These are phyloP conservation scores for Ptychadena robeensis DNA, from an alignment of 2,797 vertebrate species.

Conservation along the genomic window DNA sequence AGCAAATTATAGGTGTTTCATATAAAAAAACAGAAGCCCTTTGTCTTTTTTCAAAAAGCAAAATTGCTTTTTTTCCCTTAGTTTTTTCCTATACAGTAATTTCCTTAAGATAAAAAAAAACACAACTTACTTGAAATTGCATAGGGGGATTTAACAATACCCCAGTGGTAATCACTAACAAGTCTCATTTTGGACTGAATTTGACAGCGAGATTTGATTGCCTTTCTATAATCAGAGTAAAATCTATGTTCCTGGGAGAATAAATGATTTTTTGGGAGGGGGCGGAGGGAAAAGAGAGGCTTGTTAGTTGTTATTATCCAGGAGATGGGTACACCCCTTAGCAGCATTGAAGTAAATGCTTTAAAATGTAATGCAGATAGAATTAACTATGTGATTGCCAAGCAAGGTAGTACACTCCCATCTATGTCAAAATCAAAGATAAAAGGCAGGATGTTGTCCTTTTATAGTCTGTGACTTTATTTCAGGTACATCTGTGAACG, in stretches of 20 bases:
- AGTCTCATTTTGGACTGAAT: slow-evolving; percentile 62
- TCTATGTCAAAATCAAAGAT: neutral
- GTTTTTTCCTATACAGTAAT: slow-evolving; percentile 55
- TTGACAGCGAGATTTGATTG: slow-evolving; percentile 62
- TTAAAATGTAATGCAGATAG: slow-evolving; percentile 24
- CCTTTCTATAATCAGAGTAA: slow-evolving; percentile 62
- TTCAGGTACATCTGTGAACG: neutral
- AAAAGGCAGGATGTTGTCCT: neutral
- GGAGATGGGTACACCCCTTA: slow-evolving; percentile 50
- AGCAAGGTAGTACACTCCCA: neutral
- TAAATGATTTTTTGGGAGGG: slow-evolving; percentile 56
- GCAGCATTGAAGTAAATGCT: slow-evolving; percentile 46
- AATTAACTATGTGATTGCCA: slow-evolving; percentile 40
- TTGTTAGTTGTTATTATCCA: slow-evolving; percentile 54
- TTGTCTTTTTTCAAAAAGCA: slow-evolving; percentile 58
- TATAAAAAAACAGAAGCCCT: slow-evolving; percentile 49
- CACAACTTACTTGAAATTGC: slow-evolving; percentile 58
- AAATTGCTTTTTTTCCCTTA: slow-evolving; percentile 52
- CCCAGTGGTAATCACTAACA: slow-evolving; percentile 62
- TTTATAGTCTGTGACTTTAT: neutral
- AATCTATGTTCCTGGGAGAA: slow-evolving; percentile 60
- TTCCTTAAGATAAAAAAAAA: slow-evolving; percentile 58
- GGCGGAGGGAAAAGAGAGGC: slow-evolving; percentile 32
- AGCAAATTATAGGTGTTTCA: slow-evolving; percentile 60
- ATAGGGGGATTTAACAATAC: slow-evolving; percentile 61